Conservation (phyloP, 2,888 invertebrate genomes). For the Eurytoma californica region DNA sequence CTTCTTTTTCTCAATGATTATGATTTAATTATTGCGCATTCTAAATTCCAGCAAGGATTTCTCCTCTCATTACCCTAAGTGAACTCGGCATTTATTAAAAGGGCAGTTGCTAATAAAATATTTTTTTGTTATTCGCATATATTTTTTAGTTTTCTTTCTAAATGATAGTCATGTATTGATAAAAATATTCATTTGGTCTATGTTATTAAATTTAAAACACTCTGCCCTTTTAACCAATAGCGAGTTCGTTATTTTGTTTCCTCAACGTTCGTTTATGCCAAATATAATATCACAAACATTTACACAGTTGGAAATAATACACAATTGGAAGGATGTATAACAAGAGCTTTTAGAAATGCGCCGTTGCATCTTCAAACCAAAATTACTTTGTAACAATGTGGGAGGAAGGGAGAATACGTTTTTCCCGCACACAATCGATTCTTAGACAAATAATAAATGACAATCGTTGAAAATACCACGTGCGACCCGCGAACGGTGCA, state of each 20-base stretch:
- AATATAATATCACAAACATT: constrained; percentile 55
- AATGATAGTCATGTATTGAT: not conserved
- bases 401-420: too few species aligned
- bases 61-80: not conserved
- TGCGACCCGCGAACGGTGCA: constrained; percentile 5
- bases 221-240: constrained; percentile 25
- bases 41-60: constrained; percentile 35
- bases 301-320: constrained; percentile 56
- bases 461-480: too few species aligned
- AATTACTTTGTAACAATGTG: too few species aligned
- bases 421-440: too few species aligned
- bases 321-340: constrained; percentile 40
- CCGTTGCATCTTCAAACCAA: not conserved
- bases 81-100: constrained; percentile 28
- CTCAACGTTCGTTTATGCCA: constrained; percentile 12
- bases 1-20: not conserved
- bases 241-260: constrained; percentile 23
- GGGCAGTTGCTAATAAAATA: not conserved
- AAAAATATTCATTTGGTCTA: not conserved
- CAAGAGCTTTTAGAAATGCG: constrained; percentile 38
- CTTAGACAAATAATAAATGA: too few species aligned
- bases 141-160: not conserved
- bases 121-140: not conserved
- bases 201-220: not conserved
- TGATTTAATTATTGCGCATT: constrained; percentile 37